These are phyloP conservation scores for Mongoloraphidia duomilia DNA, from an alignment of 2,888 invertebrate species.

Conservation along the genomic window DNA sequence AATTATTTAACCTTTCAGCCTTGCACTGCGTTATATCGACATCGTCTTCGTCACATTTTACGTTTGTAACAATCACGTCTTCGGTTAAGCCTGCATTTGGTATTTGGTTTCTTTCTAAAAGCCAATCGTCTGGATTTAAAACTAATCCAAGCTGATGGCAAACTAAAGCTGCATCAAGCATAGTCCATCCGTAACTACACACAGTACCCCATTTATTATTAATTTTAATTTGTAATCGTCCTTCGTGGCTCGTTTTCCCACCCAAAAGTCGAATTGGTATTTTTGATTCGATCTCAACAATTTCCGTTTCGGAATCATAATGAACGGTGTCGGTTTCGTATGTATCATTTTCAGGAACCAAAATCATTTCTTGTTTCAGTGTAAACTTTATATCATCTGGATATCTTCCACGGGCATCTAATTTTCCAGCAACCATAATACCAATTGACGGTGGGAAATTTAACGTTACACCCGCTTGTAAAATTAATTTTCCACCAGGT, in stretches of 20 bases:
- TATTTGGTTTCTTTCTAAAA: constrained; percentile 65
- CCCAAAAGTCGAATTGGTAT: constrained; percentile 68
- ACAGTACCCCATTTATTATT: constrained; percentile 92
- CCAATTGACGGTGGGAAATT: constrained; percentile 87
- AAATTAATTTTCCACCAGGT: constrained; percentile 79
- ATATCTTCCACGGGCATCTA: constrained; percentile 67
- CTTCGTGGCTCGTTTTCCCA: constrained; percentile 68
- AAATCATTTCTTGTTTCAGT: constrained; percentile 57
- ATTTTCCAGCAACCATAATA: constrained; percentile 88
- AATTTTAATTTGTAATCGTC: constrained; percentile 71
- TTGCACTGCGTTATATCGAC: constrained; percentile 78
- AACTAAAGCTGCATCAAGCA: constrained; percentile 78
- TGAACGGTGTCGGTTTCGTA: constrained; percentile 41
- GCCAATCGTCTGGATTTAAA: constrained; percentile 86
- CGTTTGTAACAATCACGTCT: constrained; percentile 68
- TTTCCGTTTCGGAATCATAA: constrained; percentile 38
- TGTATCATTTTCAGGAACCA: constrained; percentile 47
- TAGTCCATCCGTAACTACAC: constrained; percentile 92
- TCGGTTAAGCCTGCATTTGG: constrained; percentile 64
- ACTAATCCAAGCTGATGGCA: constrained; percentile 91
- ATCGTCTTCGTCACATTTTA: constrained; percentile 83
- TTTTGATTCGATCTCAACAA: constrained; percentile 43
- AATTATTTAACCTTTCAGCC: constrained; percentile 59
- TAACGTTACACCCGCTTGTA: constrained; percentile 79
- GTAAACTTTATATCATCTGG: constrained; percentile 71